phyloP scores from a whole-genome alignment of 2,113 vertebrate species.

The Ceyx margarethae region DNA sequence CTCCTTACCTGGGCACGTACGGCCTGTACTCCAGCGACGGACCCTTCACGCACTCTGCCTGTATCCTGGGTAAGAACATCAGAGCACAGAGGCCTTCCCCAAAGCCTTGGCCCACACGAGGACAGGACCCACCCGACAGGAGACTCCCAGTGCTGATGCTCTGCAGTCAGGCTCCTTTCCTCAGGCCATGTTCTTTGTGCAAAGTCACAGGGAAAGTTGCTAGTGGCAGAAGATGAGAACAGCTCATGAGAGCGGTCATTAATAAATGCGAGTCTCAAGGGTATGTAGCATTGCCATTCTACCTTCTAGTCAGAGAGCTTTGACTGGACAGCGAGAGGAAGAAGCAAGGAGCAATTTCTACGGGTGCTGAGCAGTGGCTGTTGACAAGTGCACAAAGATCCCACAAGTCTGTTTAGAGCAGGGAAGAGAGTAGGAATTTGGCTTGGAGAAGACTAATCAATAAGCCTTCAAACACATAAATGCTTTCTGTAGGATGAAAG shows the following conservation, averaged over 20 bases:
- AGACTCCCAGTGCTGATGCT: not conserved
- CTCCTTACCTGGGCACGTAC: constrained; percentile 91
- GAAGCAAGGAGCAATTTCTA: not conserved
- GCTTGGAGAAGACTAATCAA: not conserved
- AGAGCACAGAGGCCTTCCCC: not conserved
- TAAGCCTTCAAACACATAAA: not conserved
- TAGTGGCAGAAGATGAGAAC: not conserved
- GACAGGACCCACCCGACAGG: not conserved
- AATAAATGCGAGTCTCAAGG: not conserved
- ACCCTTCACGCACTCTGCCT: constrained; percentile 82
- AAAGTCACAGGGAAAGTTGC: not conserved
- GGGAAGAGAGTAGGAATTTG: not conserved
- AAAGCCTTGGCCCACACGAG: not conserved
- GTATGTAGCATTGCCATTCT: not conserved
- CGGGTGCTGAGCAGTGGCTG: not conserved
- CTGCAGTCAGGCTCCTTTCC: not conserved
- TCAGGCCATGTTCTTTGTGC: not conserved
- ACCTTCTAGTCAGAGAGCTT: not conserved
- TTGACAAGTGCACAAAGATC: not conserved
- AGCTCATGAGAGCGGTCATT: not conserved
- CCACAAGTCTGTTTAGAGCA: not conserved
- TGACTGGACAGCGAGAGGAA: not conserved
- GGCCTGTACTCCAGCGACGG: constrained; percentile 87
- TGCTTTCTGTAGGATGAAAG: not conserved
- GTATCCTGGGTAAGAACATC: constrained; percentile 84